phyloP scores from a whole-genome alignment of 2,888 invertebrate species.

The Agapostemon virescens region DNA sequence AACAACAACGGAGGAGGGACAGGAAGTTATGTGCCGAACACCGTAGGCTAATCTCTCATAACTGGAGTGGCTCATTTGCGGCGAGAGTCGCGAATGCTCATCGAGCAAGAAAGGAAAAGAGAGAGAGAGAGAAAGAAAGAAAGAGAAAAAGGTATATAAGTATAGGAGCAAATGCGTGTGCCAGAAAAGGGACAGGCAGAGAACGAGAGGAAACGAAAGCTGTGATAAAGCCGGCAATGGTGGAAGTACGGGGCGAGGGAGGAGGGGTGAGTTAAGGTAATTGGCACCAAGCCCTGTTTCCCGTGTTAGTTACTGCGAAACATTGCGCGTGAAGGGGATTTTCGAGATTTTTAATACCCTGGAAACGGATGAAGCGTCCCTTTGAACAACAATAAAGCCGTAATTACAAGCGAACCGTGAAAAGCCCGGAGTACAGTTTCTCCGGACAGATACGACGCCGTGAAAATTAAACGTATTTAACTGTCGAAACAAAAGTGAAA shows the following conservation, averaged over 20 bases:
- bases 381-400: slow-evolving; percentile 17
- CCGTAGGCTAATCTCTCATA: slow-evolving; percentile 60
- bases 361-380: slow-evolving; percentile 22
- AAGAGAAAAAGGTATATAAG: slow-evolving; percentile 18
- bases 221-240: slow-evolving; percentile 38
- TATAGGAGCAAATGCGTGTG: slow-evolving; percentile 33
- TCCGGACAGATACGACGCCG: neutral
- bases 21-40: slow-evolving; percentile 62
- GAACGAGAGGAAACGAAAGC: slow-evolving; percentile 38
- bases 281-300: slow-evolving; percentile 47
- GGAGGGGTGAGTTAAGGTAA: slow-evolving; percentile 44
- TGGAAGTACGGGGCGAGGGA: neutral
- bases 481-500: neutral
- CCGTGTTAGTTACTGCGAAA: slow-evolving; percentile 49
- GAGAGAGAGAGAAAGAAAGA: neutral
- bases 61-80: slow-evolving; percentile 64
- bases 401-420: slow-evolving; percentile 24
- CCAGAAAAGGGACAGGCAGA: slow-evolving; percentile 32
- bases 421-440: neutral
- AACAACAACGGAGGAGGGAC: slow-evolving; percentile 28
- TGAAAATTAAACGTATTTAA: slow-evolving; percentile 11
- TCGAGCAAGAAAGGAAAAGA: slow-evolving; percentile 39
- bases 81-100: slow-evolving; percentile 54
- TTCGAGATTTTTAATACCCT: slow-evolving; percentile 35
- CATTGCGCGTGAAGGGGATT: slow-evolving; percentile 39